Evolutionary conservation across 2,888 invertebrate genomes (phyloP).

Genomic region (Omphaloscelis lunosa): DNA sequence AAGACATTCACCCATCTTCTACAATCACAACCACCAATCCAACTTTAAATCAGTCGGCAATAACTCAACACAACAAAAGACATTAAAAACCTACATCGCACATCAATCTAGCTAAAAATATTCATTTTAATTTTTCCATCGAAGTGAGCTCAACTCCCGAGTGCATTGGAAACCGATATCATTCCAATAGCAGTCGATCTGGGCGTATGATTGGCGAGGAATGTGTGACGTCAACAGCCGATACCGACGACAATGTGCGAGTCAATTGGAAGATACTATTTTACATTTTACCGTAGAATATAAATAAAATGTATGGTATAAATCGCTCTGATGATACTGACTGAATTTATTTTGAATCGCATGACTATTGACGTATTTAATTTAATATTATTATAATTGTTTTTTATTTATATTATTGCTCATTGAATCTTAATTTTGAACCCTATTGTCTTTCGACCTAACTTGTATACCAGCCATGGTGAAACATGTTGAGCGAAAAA

Average conservation of each 20-base stretch:
- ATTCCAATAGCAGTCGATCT: constrained; percentile 59
- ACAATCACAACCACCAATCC: not conserved
- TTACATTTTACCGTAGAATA: constrained; percentile 32
- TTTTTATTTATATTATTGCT: too few relatives aligned
- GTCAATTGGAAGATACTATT: constrained; percentile 40
- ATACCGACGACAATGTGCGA: constrained; percentile 8
- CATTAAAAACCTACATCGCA: constrained; percentile 2
- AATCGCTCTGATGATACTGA: too few relatives aligned
- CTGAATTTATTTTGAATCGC: too few relatives aligned
- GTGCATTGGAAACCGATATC: constrained; percentile 58
- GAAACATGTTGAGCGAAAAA: too few relatives aligned
- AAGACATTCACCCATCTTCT: not conserved
- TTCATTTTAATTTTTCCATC: constrained; percentile 2
- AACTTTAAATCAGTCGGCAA: not conserved
- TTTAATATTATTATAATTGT: too few relatives aligned
- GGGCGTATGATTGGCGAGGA: constrained; percentile 58
- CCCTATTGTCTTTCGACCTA: too few relatives aligned
- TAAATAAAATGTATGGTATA: not conserved
- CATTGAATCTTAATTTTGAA: too few relatives aligned
- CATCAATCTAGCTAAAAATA: constrained; percentile 1
- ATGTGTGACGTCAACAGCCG: constrained; percentile 54
- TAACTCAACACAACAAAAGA: not conserved
- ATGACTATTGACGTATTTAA: too few relatives aligned
- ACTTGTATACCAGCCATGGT: too few relatives aligned
- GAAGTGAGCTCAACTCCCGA: not conserved